Percentiles rank a stretch among this genome's conserved stretches.
Evolutionary conservation across 2,113 vertebrate species (phyloP).

Genomic region (Periophthalmodon schlosseri): DNA sequence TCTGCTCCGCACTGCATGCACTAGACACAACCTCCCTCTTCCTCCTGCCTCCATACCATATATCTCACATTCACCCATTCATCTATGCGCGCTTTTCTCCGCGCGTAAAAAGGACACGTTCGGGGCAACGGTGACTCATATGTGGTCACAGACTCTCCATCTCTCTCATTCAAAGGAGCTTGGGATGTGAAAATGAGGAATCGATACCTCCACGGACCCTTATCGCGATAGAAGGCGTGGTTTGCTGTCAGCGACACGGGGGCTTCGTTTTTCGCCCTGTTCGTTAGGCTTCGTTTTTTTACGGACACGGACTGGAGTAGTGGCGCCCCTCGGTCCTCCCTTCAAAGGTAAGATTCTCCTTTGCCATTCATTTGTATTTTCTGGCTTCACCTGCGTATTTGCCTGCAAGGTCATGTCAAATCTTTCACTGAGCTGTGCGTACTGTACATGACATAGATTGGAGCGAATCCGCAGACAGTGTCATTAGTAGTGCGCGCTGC

Average conservation of each 20-base stretch:
- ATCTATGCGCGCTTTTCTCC: constrained; percentile 20
- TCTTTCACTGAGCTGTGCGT: constrained; percentile 42
- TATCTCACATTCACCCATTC: constrained; percentile 40
- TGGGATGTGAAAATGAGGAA: constrained; percentile 29
- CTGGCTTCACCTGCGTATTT: constrained; percentile 18
- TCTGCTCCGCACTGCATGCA: neutral
- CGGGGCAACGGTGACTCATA: constrained; percentile 54
- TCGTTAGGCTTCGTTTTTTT: constrained; percentile 26
- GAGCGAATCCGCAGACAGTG: constrained; percentile 21
- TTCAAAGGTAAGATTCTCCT: constrained; percentile 56
- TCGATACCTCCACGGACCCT: constrained; percentile 54
- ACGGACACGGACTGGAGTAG: constrained; percentile 53
- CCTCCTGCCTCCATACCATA: constrained; percentile 19
- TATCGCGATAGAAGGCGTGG: constrained; percentile 73
- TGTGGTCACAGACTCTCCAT: neutral
- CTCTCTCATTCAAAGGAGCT: constrained; percentile 18
- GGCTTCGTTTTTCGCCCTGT: constrained; percentile 60
- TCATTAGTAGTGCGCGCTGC: constrained; percentile 38
- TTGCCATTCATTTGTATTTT: neutral
- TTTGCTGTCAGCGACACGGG: constrained; percentile 65
- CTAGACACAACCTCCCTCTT: constrained; percentile 15
- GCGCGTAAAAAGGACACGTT: neutral
- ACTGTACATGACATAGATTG: constrained; percentile 27
- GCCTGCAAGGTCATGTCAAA: constrained; percentile 74
- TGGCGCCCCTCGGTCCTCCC: constrained; percentile 40